Base-by-base conservation (phyloP, 2,113 vertebrate genomes). In the Xerus inauris region DNA sequence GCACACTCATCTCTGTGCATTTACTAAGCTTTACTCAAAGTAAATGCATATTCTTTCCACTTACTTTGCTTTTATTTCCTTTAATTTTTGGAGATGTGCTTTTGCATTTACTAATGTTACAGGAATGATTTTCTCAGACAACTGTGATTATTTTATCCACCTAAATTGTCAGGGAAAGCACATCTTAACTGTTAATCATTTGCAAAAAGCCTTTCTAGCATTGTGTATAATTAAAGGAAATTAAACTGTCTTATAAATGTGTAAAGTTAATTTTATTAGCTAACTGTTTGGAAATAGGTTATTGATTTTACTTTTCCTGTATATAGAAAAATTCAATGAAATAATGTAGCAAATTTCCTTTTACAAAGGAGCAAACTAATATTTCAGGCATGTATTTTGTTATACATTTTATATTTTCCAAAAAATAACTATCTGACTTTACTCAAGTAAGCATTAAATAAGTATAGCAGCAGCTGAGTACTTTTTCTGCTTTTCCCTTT, bases 231-330 rank as follows among this genome's bases (percentile, higher is more conserved):
- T 94, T 94, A 81, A 83, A 96, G 16, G 49, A 91, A 93, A 94
- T 97, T 87, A 94, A 97, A 97, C 51, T 80, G 24, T 80, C 42
- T 90, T 38, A 92, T 51, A 96, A 83, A 82, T 92, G 75, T 81
- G 28, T 32, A 94, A 72, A 89, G 45, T 92, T 97, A 92, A 89
- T 95, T 95, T 97, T 96, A 59, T 89, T 94, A 89, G n/a, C 51
- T 87, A 45, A 40, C 20, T 35, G 79, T 87, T 96, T 94, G 73
- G 77, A 96, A 91, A 73, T 47, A 88, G 26, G 24, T 92, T 89
- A 86, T 94, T 97, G 91, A 89, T 87, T 93, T 89, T 35, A 84
- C 47, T 93, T 95, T 91, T 81, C 38, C 19, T 92, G 17, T 87
- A 80, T 80, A 20, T 51, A 89, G 47, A 81, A 96, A 94, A 84